phyloP scores from a whole-genome alignment of 1,140 invertebrate species.

The Zeugodacus cucurbitae region DNA sequence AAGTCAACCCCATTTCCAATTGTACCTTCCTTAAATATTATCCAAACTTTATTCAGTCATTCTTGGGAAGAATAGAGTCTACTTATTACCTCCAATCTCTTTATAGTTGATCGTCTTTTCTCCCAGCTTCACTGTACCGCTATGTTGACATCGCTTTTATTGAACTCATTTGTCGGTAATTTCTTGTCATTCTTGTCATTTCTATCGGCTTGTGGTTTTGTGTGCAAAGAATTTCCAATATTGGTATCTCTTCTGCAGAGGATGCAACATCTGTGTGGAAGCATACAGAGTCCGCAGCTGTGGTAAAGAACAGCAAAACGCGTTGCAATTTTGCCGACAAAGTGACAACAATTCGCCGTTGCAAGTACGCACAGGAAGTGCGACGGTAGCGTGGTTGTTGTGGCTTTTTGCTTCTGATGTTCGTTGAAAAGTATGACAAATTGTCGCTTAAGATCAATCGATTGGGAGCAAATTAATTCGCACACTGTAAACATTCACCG shows the following conservation, averaged over 20 bases:
- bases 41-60: too few species aligned
- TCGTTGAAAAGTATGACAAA: slow-evolving; percentile 1
- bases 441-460: slow-evolving; percentile 13
- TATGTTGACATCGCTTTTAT: neutral
- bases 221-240: slow-evolving; percentile 29
- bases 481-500: neutral
- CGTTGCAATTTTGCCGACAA: neutral
- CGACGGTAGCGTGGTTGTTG: neutral
- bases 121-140: neutral
- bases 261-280: neutral
- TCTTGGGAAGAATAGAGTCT: too few species aligned
- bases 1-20: too few species aligned
- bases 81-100: too few species aligned
- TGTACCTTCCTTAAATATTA: too few species aligned
- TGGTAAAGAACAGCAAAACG: neutral
- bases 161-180: slow-evolving; percentile 36
- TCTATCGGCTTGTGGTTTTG: slow-evolving; percentile 1
- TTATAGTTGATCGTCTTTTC: too few species aligned
- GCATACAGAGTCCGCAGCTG: neutral
- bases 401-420: neutral
- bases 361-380: neutral
- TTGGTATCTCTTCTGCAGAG: neutral
- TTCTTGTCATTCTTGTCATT: slow-evolving; percentile 35
- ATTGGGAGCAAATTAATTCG: neutral
- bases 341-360: neutral